Percentiles rank a stretch among this genome's conserved stretches.
Conservation (phyloP, 2,113 vertebrate species). For the Dolichotis patagonum region DNA sequence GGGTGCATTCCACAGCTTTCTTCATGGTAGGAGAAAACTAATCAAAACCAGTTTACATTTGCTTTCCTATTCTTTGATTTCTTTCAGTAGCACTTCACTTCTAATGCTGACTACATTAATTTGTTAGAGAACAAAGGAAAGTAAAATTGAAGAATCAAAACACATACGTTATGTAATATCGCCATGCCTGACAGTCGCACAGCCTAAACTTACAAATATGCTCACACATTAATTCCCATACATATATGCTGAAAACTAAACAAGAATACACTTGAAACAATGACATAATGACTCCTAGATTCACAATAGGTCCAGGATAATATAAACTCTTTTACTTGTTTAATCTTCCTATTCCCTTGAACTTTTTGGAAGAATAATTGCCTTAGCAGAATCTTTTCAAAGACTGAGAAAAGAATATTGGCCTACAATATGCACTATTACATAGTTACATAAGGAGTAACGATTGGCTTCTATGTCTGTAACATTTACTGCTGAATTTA, state of each 20-base stretch:
- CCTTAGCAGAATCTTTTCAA: conserved; percentile 39
- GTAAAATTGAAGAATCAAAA: background rate
- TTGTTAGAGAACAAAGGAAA: background rate
- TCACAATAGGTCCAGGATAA: background rate
- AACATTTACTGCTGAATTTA: background rate
- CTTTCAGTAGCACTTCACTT: conserved; percentile 12
- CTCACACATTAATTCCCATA: background rate
- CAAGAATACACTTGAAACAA: background rate
- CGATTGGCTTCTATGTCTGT: background rate
- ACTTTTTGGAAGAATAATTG: background rate
- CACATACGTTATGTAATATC: background rate
- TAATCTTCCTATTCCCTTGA: background rate
- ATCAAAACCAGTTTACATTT: background rate
- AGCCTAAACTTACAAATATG: background rate
- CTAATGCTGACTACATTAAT: background rate
- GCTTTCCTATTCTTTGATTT: background rate
- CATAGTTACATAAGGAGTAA: background rate
- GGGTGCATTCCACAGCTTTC: background rate
- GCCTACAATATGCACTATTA: conserved; percentile 37
- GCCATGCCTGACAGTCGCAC: background rate
- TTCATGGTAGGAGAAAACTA: background rate
- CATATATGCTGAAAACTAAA: background rate
- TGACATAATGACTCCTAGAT: background rate
- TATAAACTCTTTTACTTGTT: background rate
- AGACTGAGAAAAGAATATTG: background rate